Evolutionary conservation across 2,888 invertebrate genomes (phyloP).

Genomic region (Eutolmus rufibarbis): DNA sequence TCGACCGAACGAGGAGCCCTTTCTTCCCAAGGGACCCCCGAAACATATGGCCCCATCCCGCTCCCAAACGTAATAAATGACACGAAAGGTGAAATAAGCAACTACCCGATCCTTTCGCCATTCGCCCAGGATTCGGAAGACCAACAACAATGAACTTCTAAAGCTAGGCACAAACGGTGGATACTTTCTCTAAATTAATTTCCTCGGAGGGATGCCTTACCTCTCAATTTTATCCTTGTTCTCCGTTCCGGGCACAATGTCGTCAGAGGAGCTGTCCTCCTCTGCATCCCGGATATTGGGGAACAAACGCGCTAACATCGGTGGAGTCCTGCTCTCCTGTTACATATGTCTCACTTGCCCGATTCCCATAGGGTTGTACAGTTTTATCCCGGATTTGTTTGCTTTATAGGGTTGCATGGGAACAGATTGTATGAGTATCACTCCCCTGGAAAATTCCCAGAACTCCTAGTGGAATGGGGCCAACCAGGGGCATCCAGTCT

Average conservation of each 20-base stretch:
- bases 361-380: constrained; percentile 21
- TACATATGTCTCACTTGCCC: constrained; percentile 15
- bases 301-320: neutral
- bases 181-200: constrained; percentile 22
- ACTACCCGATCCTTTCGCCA: neutral
- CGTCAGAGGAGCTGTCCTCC: neutral
- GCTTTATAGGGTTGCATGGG: constrained; percentile 10
- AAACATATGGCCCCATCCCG: neutral
- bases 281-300: neutral
- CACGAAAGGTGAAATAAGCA: constrained; percentile 13
- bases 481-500: neutral
- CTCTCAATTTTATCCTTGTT: constrained; percentile 19
- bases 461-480: neutral
- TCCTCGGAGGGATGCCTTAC: neutral
- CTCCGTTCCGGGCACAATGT: neutral
- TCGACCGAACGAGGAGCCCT: neutral
- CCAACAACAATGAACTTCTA: constrained; percentile 7
- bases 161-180: neutral
- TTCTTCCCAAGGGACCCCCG: neutral
- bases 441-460: neutral
- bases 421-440: constrained; percentile 24
- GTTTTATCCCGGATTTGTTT: constrained; percentile 35
- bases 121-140: neutral
- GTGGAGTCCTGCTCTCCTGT: neutral
- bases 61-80: constrained; percentile 1